Percentiles rank a stretch among this genome's conserved stretches.
phyloP scores from a whole-genome alignment of 2,797 vertebrate species.

The Sebastes miniatus region DNA sequence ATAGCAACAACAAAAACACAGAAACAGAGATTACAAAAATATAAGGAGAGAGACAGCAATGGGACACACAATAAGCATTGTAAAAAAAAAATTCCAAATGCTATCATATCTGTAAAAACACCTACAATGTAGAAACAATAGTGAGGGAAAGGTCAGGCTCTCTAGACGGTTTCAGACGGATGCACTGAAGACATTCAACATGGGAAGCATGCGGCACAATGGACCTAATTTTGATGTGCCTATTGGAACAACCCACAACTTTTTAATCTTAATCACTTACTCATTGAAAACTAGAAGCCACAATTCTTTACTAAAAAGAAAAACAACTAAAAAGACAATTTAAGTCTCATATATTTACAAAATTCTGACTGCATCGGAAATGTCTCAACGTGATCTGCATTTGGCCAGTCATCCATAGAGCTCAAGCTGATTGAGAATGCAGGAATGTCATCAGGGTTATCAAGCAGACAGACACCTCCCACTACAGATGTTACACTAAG shows the following conservation, averaged over 20 bases:
- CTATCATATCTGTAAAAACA: not conserved
- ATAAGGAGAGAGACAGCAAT: not conserved
- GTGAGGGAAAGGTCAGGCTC: not conserved
- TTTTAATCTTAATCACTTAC: not conserved
- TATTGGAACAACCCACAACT: not conserved
- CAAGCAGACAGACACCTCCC: not conserved
- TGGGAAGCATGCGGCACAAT: not conserved
- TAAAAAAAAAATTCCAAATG: not conserved
- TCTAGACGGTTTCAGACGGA: not conserved
- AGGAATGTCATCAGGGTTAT: not conserved
- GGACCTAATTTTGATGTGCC: not conserved
- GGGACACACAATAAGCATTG: no score
- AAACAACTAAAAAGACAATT: not conserved
- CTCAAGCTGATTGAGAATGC: not conserved
- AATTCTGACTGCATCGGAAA: not conserved
- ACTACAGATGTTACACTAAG: not conserved
- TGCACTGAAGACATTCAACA: not conserved
- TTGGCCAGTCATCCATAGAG: no score
- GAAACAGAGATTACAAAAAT: no score
- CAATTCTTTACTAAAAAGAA: not conserved
- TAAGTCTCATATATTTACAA: not conserved
- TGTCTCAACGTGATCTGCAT: not conserved
- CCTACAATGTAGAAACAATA: not conserved
- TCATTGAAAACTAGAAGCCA: not conserved
- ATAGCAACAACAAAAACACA: not conserved